Conservation (phyloP, 2,888 invertebrate genomes). For the Hermodice carunculata region DNA sequence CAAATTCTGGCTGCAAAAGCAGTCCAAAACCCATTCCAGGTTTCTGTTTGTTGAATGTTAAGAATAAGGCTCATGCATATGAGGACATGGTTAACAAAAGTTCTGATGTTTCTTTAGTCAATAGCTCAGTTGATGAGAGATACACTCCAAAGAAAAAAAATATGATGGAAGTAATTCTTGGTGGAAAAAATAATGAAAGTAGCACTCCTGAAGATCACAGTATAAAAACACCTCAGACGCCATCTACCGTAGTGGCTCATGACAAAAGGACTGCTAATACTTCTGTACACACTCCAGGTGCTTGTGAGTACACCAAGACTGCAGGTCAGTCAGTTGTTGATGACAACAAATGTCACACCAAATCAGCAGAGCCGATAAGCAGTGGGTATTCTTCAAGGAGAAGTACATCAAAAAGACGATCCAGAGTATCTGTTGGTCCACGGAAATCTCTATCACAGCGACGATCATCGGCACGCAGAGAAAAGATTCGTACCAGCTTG, state of each 20-base stretch:
- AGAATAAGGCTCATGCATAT: conserved; percentile 17
- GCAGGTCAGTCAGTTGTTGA: background rate
- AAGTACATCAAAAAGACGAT: background rate
- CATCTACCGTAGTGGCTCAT: too few relatives aligned
- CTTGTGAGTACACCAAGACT: too few relatives aligned
- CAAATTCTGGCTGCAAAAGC: too few relatives aligned
- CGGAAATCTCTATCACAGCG: background rate
- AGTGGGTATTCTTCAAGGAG: background rate
- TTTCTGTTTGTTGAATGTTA: conserved; percentile 13
- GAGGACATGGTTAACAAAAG: background rate
- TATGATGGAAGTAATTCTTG: too few relatives aligned
- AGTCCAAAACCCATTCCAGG: conserved; percentile 17
- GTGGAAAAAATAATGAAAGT: too few relatives aligned
- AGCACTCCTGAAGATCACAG: too few relatives aligned
- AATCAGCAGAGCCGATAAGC: background rate
- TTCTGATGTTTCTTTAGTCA: too few relatives aligned
- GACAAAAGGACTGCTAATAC: too few relatives aligned
- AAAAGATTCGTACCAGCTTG: background rate
- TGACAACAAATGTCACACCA: background rate
- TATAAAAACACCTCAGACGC: too few relatives aligned
- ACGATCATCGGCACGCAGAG: background rate
- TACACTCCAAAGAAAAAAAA: too few relatives aligned
- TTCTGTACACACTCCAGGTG: too few relatives aligned
- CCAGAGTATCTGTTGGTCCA: background rate
- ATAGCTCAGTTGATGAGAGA: too few relatives aligned